Conservation (phyloP, 2,888 invertebrate genomes). For the Smittia aterrima region DNA sequence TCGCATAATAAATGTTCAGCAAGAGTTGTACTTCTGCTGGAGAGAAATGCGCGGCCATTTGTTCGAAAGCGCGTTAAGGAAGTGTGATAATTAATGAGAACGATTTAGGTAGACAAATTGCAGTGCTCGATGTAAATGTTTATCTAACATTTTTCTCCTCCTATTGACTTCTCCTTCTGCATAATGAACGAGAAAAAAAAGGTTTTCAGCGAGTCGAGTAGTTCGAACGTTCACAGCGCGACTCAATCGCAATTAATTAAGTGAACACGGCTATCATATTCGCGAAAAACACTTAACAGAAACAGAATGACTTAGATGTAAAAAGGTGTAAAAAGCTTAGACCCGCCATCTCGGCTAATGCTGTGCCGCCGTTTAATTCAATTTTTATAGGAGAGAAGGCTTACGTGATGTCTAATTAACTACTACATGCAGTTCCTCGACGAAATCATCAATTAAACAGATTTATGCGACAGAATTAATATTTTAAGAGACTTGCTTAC, state of each 20-base stretch:
- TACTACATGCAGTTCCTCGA: constrained; percentile 32
- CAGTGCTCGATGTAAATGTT: constrained; percentile 26
- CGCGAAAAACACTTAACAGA: constrained; percentile 35
- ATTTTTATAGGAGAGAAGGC: neutral
- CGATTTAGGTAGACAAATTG: constrained; percentile 39
- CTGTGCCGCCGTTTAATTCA: neutral
- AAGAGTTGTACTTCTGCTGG: neutral
- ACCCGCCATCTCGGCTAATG: neutral
- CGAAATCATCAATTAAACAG: constrained; percentile 38
- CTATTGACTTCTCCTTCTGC: neutral
- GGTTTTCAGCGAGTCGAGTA: neutral
- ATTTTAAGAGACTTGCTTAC: constrained; percentile 10
- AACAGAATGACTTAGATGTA: constrained; percentile 36
- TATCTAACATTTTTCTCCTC: constrained; percentile 11
- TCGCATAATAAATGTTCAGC: constrained; percentile 4
- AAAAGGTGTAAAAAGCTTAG: constrained; percentile 39
- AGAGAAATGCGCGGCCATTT: neutral
- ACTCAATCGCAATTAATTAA: constrained; percentile 36
- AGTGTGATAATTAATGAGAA: constrained; percentile 27
- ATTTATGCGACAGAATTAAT: constrained; percentile 39
- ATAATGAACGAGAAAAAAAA: neutral
- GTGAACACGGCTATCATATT: constrained; percentile 36
- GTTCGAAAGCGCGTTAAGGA: neutral
- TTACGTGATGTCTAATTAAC: constrained; percentile 35
- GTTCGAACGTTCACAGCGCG: neutral